Conservation (phyloP, 2,113 vertebrate species). For the Gracilinanus agilis region DNA sequence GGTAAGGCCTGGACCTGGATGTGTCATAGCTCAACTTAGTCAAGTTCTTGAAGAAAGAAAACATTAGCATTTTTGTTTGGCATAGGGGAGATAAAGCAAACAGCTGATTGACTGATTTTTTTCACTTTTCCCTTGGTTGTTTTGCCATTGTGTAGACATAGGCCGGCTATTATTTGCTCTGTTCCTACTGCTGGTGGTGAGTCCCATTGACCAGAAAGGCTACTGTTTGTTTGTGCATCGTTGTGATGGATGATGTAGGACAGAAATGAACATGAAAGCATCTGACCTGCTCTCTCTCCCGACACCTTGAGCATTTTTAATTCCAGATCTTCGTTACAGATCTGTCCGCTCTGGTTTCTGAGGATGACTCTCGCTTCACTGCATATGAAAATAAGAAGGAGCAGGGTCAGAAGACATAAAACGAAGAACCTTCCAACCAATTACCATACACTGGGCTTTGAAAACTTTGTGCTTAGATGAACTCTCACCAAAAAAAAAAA, state of each 20-base stretch:
- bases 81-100: slow-evolving; percentile 20
- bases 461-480: slow-evolving; percentile 52
- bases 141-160: background rate
- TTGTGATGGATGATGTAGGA: background rate
- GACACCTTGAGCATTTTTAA: background rate
- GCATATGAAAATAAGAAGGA: slow-evolving; percentile 22
- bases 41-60: slow-evolving; percentile 4
- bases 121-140: background rate
- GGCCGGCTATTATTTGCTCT: background rate
- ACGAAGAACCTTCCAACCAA: background rate
- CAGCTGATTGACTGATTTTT: background rate
- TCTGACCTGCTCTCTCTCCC: slow-evolving; percentile 21
- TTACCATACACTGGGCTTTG: background rate
- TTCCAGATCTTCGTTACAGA: background rate
- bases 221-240: background rate
- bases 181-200: background rate
- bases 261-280: slow-evolving; percentile 29
- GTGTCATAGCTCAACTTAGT: slow-evolving; percentile 10
- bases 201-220: background rate
- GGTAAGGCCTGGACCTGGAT: background rate
- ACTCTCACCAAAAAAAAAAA: background rate
- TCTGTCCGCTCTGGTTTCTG: background rate
- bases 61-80: background rate
- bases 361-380: background rate
- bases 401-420: background rate